Base-by-base conservation (phyloP, 2,797 vertebrate genomes). In the Fistularia commersonii region DNA sequence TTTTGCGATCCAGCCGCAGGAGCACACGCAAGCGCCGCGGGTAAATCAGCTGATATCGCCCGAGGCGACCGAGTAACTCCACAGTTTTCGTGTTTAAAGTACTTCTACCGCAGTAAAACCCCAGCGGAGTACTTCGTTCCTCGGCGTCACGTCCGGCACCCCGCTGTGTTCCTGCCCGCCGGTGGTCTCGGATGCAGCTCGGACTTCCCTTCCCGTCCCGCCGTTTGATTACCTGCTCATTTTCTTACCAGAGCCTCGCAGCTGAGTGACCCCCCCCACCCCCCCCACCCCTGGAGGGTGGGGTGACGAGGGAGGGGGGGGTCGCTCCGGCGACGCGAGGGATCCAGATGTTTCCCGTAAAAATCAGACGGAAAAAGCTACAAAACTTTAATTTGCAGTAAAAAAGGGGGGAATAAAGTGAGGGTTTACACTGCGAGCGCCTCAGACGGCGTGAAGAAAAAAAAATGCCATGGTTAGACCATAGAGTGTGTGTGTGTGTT, bases 311-410 rank as follows among this genome's bases (percentile, higher is more conserved):
- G 82, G 87, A 87, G 88, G 82, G 75, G 31, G 31, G 10, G n/a
- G 11, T 8, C 49, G 60, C 81, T 86, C 79, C 80, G 85, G 77
- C 69, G 64, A 76, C 57, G 77, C 69, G 65, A 81, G 74, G 69
- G 70, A 75, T 81, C 87, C 90, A 91, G 89, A 90, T 92, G 90
- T 90, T 91, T 90, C 90, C 89, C 77, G 86, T 92, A n/a, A 91
- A 92, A 91, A 90, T 86, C 84, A 80, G 81, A 90, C 82, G 90
- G 89, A 90, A 90, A 92, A 92, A 90, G 87, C 90, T 89, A 90
- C 90, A 89, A 90, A 89, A 90, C 71, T 89, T 90, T 89, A 90
- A 90, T 91, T 91, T 83, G 87, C 86, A 89, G 86, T 91, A 86
- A 90, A 88, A 87, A 45, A n/a, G n/a, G n/a, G 23, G 63, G 77